Conservation (phyloP, 2,113 vertebrate species). For the Microcebus ravelobensis region DNA sequence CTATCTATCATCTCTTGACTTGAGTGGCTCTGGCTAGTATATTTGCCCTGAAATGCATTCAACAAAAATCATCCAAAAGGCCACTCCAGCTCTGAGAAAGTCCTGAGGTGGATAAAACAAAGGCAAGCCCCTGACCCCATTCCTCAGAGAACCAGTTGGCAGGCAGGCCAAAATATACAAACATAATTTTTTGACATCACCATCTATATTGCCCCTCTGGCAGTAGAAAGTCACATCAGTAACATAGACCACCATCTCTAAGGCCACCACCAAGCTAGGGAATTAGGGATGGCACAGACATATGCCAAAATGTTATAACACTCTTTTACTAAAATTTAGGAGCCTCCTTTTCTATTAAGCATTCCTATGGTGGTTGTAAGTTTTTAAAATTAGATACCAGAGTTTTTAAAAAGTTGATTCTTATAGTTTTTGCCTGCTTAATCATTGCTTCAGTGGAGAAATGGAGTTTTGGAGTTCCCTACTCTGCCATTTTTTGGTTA, state of each 20-base stretch:
- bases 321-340: background rate
- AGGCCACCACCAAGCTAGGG: background rate
- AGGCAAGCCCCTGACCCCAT: background rate
- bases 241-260: background rate
- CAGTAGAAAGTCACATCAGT: background rate
- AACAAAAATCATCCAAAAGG: background rate
- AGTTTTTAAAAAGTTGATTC: background rate
- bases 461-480: background rate
- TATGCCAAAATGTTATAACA: background rate
- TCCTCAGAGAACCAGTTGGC: background rate
- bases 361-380: background rate
- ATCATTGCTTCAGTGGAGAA: background rate
- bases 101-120: background rate
- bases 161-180: background rate
- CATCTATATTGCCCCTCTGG: background rate
- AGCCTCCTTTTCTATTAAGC: background rate
- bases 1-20: background rate
- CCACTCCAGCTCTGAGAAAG: background rate
- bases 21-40: background rate
- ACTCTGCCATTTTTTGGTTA: background rate
- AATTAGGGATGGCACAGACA: no score
- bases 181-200: background rate
- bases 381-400: background rate
- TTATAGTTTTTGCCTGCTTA: background rate
- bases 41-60: background rate